Evolutionary conservation across 2,888 invertebrate genomes (phyloP), one percentile per base, ranked within the genome.

Genomic region (Dioctria rufipes): DNA sequence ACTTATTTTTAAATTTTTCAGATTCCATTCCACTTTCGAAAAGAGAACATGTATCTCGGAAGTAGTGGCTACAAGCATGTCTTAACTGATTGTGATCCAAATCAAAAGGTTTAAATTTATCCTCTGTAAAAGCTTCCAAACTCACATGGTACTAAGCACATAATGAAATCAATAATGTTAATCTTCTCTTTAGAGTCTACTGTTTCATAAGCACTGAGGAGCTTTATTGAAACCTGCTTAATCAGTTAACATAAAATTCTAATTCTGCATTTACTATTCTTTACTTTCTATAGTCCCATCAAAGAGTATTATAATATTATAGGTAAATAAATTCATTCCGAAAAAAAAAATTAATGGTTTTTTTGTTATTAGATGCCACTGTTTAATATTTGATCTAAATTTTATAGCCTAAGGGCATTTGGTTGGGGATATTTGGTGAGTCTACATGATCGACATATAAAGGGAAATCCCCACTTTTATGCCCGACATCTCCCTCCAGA

Each of bases 11-110:
- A 5, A 25, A 51, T 65, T 25, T 69, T 83, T 60, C 81, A 88
- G 89, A 85, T 88, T 78, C 89, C 89, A 8, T 89, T 87, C 82
- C 88, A 88, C 79, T 89, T 87, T 73, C 86, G 88, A 40, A 87
- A 88, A 25, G 89, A 88, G 82, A 88, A 89, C 80, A 89, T 89
- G 89, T 88, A 88, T 73, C 82, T 89, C 69, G 89, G 89, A 78
- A 88, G 87, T 84, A 88, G 88, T 84, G 89, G 89, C 0, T 89
- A 88, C 67, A 88, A 89, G 79, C 88, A 89, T 81, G 87, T 89
- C 80, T 84, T 89, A 40, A 61, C 61, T 4, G 71, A 80, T 61
- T 61, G 39, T 49, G 71, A 80, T 69, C 79, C 67, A 13, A 80
- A 80, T 71, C 46, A 69, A 58, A 80, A 69, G 13, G 61, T 71